phyloP scores from a whole-genome alignment of 2,888 invertebrate genomes.

The Epinotia brunnichana region DNA sequence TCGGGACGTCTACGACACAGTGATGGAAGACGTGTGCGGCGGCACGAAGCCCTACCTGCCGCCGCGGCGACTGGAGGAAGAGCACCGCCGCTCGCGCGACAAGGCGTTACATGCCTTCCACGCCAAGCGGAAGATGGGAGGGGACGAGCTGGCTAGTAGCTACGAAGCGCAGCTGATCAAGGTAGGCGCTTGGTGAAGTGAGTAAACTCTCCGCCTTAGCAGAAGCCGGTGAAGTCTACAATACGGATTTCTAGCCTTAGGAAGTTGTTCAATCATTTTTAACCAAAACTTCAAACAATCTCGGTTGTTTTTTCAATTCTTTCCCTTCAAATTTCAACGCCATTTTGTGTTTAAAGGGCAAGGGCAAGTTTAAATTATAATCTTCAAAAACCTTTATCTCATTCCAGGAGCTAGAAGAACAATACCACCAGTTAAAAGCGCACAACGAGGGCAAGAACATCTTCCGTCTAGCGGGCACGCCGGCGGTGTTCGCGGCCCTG shows the following conservation, averaged over 20 bases:
- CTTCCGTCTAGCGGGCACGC: slow-evolving; percentile 96
- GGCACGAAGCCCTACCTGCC: slow-evolving; percentile 96
- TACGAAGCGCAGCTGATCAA: slow-evolving; percentile 91
- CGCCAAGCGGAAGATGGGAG: slow-evolving; percentile 98
- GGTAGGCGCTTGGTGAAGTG: slow-evolving; percentile 70
- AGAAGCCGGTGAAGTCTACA: too few relatives aligned
- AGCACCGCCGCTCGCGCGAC: slow-evolving; percentile 91
- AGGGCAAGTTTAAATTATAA: too few relatives aligned
- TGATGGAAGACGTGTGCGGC: slow-evolving; percentile 98
- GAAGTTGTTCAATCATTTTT: too few relatives aligned
- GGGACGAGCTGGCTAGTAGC: slow-evolving; percentile 93
- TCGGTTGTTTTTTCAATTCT: too few relatives aligned
- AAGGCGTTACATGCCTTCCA: slow-evolving; percentile 89
- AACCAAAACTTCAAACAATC: too few relatives aligned
- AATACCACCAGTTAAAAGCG: slow-evolving; percentile 90
- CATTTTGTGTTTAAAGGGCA: too few relatives aligned
- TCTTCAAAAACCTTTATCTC: background rate
- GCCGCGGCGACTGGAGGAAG: slow-evolving; percentile 90
- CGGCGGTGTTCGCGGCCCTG: slow-evolving; percentile 93
- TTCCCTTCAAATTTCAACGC: too few relatives aligned
- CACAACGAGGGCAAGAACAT: slow-evolving; percentile 99
- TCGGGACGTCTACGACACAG: slow-evolving; percentile 92
- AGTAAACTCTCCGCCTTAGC: background rate
- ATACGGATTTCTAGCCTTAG: too few relatives aligned
- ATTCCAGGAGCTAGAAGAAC: slow-evolving; percentile 91